Evolutionary conservation across 2,113 vertebrate genomes (phyloP).

Genomic region (Shinisaurus crocodilurus): DNA sequence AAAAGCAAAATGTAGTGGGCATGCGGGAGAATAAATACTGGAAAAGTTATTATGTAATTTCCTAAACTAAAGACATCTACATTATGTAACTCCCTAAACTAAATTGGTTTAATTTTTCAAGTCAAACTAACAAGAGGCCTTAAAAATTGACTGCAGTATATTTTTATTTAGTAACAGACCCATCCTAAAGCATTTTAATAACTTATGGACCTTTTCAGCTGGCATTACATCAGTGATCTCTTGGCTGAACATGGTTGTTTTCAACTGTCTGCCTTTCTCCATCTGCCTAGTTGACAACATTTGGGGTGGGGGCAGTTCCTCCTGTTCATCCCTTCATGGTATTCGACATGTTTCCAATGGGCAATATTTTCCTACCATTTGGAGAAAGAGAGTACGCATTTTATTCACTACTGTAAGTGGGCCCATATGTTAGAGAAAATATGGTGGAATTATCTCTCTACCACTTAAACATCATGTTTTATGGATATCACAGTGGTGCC

Average conservation of each 20-base stretch:
- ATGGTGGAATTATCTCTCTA: neutral
- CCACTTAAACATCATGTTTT: neutral
- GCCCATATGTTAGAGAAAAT: neutral
- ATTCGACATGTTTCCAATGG: neutral
- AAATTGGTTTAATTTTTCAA: neutral
- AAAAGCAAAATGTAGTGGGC: neutral
- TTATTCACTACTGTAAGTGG: neutral
- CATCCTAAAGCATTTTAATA: neutral
- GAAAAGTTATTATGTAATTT: neutral
- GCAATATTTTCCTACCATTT: neutral
- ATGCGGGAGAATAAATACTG: neutral
- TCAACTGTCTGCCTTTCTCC: neutral
- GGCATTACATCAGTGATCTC: neutral
- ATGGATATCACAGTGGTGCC: neutral
- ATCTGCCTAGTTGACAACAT: neutral
- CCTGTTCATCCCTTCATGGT: neutral
- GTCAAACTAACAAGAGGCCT: neutral
- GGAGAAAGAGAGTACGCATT: neutral
- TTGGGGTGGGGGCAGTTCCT: neutral
- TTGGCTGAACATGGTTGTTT: neutral
- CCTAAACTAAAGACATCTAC: neutral
- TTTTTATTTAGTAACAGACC: neutral
- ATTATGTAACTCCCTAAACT: neutral
- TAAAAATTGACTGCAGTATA: neutral
- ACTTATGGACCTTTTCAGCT: neutral